Base-by-base conservation (phyloP, 2,888 invertebrate species). In the Catocala sponsa region DNA sequence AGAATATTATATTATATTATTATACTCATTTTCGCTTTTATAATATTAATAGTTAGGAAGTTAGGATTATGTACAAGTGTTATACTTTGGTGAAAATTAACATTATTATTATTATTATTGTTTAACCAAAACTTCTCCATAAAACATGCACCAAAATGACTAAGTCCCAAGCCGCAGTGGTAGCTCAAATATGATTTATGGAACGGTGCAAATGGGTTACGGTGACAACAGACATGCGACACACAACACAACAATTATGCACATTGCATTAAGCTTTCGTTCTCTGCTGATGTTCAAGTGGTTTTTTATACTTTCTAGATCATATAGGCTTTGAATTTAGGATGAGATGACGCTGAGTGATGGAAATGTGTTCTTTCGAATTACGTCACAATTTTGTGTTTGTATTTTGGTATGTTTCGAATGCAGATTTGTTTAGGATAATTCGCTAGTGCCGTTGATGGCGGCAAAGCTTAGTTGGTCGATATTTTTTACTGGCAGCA, bases 141-240 rank as follows among this genome's bases (percentile, higher is more conserved):
- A 44, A 43, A 43, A 47, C 38, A 47, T 50, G 42, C 49, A 50
- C 35, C 13, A 41, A 51, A 55, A 63, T 65, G 49, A 58, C 57
- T 50, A 83, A 77, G 78, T 85, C 70, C 79, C 32, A 10, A 84
- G 73, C 65, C 10, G 74, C 50, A 13, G 81, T 65, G 63, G 74
- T 65, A 25, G 15, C 42, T 50, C 49, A 81, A 82, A 75, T 85
- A 88, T 90, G 92, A 92, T 91, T 92, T 92, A 92, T 90, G 92
- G 83, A 91, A 88, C 81, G 82, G 85, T 89, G 88, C 88, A 92
- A 92, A 92, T 92, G 92, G 91, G 93, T 92, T 90, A 92, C 87
- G 85, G 87, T 88, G 87, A 88, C 91, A 84, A 72, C 80, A 80
- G 82, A 80, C 82, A 81, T 82, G 74, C 74, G 76, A 52, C 74